These are phyloP conservation scores for Nymphalis urticae DNA, from an alignment of 2,888 invertebrate genomes.

Conservation along the genomic window DNA sequence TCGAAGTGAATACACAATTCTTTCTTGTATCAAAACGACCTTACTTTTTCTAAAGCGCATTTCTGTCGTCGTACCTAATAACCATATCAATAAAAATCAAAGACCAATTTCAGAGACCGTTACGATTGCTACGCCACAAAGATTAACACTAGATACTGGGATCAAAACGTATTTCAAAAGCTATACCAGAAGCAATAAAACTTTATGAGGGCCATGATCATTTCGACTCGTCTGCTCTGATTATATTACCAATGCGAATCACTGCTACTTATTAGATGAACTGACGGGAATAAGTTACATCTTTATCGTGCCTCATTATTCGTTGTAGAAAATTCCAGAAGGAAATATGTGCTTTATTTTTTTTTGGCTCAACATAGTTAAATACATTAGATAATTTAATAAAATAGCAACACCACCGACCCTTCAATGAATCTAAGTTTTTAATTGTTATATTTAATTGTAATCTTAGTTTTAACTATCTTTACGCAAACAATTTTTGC, in stretches of 20 bases:
- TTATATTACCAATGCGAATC: neutral
- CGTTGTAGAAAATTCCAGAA: neutral
- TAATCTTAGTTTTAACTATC: too few species aligned
- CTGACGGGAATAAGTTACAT: too few species aligned
- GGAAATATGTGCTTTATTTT: too few species aligned
- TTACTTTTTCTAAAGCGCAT: too few species aligned
- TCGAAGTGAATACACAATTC: too few species aligned
- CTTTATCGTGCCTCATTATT: neutral
- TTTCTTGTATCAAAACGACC: too few species aligned
- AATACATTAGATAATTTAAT: too few species aligned
- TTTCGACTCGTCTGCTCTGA: conserved; percentile 12
- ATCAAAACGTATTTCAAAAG: conserved; percentile 16
- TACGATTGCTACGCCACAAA: conserved; percentile 1
- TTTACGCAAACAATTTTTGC: too few species aligned
- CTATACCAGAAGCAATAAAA: conserved; percentile 16
- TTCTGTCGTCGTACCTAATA: neutral
- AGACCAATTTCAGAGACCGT: conserved; percentile 7
- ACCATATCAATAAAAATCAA: conserved; percentile 21
- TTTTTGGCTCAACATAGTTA: too few species aligned
- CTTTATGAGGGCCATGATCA: conserved; percentile 17
- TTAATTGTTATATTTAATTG: too few species aligned
- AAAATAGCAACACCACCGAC: too few species aligned
- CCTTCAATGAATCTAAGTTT: too few species aligned
- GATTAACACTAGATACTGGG: conserved; percentile 15
- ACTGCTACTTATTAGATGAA: neutral